Percentiles rank a stretch among this genome's conserved stretches.
Evolutionary conservation across 2,888 invertebrate species (phyloP).

Genomic region (Sceliomorpha sp.): DNA sequence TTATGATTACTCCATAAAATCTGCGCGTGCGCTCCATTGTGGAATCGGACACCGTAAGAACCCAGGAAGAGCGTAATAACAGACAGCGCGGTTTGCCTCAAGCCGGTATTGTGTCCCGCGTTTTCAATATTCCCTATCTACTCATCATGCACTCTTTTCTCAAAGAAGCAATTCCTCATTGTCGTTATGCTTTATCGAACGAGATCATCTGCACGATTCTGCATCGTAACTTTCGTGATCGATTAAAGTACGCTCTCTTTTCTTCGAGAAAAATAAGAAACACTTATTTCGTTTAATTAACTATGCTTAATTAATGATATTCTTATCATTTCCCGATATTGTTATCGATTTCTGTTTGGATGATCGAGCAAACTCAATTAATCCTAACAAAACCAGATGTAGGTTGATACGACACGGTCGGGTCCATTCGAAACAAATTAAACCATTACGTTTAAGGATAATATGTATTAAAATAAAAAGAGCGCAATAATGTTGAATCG

Average conservation of each 20-base stretch:
- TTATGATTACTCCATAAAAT: slow-evolving; percentile 45
- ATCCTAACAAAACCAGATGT: no score
- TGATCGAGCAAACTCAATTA: no score
- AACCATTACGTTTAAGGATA: no score
- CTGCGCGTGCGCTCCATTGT: slow-evolving; percentile 36
- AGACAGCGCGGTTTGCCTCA: slow-evolving; percentile 20
- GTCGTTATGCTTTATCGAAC: slow-evolving; percentile 20
- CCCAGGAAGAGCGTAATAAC: slow-evolving; percentile 41
- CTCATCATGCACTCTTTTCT: slow-evolving; percentile 19
- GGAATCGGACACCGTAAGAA: slow-evolving; percentile 30
- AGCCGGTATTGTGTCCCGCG: slow-evolving; percentile 20
- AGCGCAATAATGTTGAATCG: no score
- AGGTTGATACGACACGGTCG: no score
- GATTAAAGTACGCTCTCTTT: neutral
- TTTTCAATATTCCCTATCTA: slow-evolving; percentile 32
- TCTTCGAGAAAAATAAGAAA: neutral
- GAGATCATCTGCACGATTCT: slow-evolving; percentile 1
- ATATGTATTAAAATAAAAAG: no score
- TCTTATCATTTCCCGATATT: no score
- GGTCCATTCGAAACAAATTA: no score
- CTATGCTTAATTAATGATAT: no score
- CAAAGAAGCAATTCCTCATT: slow-evolving; percentile 19
- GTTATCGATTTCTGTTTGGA: no score
- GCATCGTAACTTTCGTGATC: no score
- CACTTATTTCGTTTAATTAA: neutral